Conservation (phyloP, 2,888 invertebrate species). For the Apamea crenata region DNA sequence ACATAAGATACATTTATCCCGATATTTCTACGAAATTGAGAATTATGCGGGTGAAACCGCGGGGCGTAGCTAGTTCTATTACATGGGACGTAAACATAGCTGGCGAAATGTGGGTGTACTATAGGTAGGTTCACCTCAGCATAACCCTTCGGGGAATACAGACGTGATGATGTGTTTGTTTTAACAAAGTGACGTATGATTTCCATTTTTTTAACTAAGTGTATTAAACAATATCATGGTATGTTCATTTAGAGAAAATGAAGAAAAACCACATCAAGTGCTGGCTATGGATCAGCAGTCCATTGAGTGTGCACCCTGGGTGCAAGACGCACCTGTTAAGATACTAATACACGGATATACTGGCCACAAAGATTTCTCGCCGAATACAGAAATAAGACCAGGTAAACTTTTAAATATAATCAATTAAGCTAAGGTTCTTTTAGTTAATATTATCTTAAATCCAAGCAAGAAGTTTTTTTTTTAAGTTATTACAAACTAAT, state of each 20-base stretch:
- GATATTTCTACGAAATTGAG: no score
- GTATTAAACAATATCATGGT: background rate
- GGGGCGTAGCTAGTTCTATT: no score
- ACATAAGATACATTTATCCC: no score
- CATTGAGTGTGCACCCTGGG: conserved; percentile 85
- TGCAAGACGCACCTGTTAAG: conserved; percentile 86
- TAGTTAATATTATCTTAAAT: background rate
- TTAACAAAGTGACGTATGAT: no score
- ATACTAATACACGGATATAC: conserved; percentile 92
- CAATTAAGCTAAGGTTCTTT: background rate
- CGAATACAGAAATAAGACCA: conserved; percentile 91
- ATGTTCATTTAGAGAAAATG: conserved; percentile 76
- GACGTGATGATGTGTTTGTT: no score
- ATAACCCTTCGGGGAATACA: no score
- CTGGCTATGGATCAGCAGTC: conserved; percentile 77
- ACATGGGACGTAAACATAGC: no score
- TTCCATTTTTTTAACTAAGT: no score
- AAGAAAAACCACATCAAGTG: conserved; percentile 85
- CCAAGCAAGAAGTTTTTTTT: background rate
- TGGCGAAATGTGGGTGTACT: no score
- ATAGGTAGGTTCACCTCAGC: no score
- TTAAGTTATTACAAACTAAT: no score
- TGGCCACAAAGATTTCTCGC: conserved; percentile 90
- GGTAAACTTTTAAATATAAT: conserved; percentile 74
- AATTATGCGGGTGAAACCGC: no score